These are phyloP conservation scores for Porites divaricata DNA, from an alignment of 92 coral and sea anemone genomes.

Conservation along the genomic window DNA sequence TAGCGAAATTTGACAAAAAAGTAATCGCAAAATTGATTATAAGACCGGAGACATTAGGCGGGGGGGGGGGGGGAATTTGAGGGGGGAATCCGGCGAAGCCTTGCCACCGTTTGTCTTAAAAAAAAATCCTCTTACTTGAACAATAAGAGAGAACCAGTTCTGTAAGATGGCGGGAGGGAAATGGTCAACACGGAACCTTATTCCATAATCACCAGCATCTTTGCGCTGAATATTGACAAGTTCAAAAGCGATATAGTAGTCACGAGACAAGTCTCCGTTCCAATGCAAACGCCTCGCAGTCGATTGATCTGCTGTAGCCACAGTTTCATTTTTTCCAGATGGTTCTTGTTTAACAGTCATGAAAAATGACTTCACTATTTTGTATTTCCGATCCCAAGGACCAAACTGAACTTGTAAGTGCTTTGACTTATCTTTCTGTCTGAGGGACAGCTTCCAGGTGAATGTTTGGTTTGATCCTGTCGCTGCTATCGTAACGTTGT, in stretches of 20 bases:
- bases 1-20: no score
- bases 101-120: not conserved
- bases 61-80: no score
- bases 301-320: not conserved
- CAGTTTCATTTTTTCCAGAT: not conserved
- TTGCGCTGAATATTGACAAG: slow-evolving; percentile 6
- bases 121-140: not conserved
- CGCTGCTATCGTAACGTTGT: slow-evolving; percentile 14
- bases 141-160: slow-evolving; percentile 11
- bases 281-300: slow-evolving; percentile 30
- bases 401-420: slow-evolving; percentile 41
- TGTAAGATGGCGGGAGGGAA: not conserved
- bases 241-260: slow-evolving; percentile 30
- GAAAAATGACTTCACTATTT: not conserved
- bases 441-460: slow-evolving; percentile 37
- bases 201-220: slow-evolving; percentile 35
- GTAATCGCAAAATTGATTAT: no score
- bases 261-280: slow-evolving; percentile 41
- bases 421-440: not conserved
- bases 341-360: not conserved
- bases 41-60: no score
- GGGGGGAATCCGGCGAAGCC: no score
- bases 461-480: slow-evolving; percentile 44
- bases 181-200: slow-evolving; percentile 32
- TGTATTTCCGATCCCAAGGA: not conserved